These are phyloP conservation scores for Coptotermes formosanus DNA, from an alignment of 1,140 invertebrate genomes.

Conservation along the genomic window DNA sequence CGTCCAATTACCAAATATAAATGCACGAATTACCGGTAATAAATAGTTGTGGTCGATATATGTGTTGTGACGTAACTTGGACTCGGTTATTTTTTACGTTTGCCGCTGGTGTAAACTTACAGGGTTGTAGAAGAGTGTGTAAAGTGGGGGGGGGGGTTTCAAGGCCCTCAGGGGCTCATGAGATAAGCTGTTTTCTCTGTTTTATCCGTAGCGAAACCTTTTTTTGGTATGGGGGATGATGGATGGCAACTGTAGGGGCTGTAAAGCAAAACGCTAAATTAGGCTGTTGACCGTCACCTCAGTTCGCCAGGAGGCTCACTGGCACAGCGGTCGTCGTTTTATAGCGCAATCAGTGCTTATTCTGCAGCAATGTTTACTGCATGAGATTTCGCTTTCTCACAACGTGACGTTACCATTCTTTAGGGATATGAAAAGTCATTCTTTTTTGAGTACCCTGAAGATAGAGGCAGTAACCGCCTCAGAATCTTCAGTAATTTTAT, in stretches of 20 bases:
- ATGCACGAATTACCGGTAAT: neutral
- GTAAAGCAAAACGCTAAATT: neutral
- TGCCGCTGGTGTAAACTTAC: too few relatives aligned
- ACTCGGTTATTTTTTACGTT: neutral
- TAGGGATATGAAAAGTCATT: too few relatives aligned
- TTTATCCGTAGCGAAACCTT: neutral
- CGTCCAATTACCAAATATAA: neutral
- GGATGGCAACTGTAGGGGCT: neutral
- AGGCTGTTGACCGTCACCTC: neutral
- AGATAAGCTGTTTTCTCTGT: conserved; percentile 7
- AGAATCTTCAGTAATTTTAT: too few relatives aligned
- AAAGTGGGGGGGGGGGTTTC: neutral
- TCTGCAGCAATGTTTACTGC: too few relatives aligned
- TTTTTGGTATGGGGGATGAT: neutral
- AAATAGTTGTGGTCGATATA: too few relatives aligned
- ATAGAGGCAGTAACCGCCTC: too few relatives aligned
- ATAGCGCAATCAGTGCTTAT: too few relatives aligned
- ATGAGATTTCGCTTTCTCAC: too few relatives aligned
- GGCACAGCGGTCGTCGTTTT: too few relatives aligned
- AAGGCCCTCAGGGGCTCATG: neutral
- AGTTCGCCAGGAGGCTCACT: neutral
- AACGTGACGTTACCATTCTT: too few relatives aligned
- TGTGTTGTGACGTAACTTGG: neutral
- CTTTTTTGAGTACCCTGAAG: too few relatives aligned
- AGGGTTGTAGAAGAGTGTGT: neutral